These are phyloP conservation scores for Anisognathus igniventris DNA, from an alignment of 2,797 vertebrate genomes.

Conservation along the genomic window DNA sequence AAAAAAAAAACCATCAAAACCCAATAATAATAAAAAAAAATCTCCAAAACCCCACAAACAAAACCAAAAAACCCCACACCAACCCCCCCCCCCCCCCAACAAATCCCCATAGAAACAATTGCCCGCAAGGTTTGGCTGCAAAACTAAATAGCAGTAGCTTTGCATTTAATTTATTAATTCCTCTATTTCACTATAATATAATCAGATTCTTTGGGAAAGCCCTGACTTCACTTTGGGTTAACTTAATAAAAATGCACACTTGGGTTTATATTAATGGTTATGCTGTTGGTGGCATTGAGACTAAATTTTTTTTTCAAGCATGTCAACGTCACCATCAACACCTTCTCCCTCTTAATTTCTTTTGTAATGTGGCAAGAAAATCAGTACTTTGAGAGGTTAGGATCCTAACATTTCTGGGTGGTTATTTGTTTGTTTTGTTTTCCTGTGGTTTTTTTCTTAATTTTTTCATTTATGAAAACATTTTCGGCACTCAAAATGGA, in stretches of 20 bases:
- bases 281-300: background rate
- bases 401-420: background rate
- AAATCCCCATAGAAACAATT: background rate
- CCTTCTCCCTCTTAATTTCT: background rate
- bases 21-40: background rate
- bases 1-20: background rate
- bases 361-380: background rate
- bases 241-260: background rate
- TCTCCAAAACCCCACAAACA: background rate
- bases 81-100: no score
- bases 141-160: background rate
- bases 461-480: background rate
- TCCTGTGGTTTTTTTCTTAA: fast-evolving
- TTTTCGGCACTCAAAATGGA: background rate
- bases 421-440: background rate
- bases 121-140: background rate
- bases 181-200: background rate
- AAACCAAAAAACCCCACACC: background rate
- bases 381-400: background rate
- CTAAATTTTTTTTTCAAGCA: background rate
- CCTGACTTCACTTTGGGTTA: background rate
- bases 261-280: background rate
- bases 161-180: background rate
- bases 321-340: background rate
- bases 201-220: background rate